These are phyloP conservation scores for Enteromius unitaeniatus DNA, from an alignment of 2,797 vertebrate genomes.

Conservation along the genomic window DNA sequence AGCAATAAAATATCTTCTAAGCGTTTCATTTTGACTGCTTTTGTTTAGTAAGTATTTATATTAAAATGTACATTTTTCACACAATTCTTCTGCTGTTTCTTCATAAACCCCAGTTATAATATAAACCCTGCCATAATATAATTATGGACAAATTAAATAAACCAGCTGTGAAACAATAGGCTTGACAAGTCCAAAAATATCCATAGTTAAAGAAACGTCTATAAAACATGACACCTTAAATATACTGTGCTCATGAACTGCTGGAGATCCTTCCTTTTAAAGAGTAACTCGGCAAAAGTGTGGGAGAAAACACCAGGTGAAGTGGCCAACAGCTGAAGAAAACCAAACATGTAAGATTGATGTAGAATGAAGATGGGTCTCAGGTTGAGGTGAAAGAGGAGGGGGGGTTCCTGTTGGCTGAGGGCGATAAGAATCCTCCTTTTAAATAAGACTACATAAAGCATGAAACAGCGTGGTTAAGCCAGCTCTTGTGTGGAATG, in stretches of 20 bases:
- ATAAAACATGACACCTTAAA: neutral
- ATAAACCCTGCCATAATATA: neutral
- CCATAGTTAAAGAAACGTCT: neutral
- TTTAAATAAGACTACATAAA: constrained; percentile 44
- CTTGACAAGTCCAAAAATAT: neutral
- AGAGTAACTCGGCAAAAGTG: constrained; percentile 10
- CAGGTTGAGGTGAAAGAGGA: constrained; percentile 39
- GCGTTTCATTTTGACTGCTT: neutral
- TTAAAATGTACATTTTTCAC: neutral
- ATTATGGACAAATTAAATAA: neutral
- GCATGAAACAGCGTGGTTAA: constrained; percentile 39
- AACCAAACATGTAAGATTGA: constrained; percentile 39
- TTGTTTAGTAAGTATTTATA: neutral
- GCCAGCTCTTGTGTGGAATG: constrained; percentile 39
- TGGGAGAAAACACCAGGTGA: constrained; percentile 9
- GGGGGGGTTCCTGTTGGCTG: neutral
- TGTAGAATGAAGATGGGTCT: constrained; percentile 15
- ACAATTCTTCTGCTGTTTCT: neutral
- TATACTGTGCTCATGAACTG: neutral
- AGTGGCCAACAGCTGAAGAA: neutral
- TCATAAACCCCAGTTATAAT: neutral
- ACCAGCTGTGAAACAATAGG: too few relatives aligned
- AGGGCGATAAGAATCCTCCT: constrained; percentile 16
- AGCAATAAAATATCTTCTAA: too few relatives aligned
- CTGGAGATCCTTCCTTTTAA: neutral